Evolutionary conservation across 2,888 invertebrate genomes (phyloP).

Genomic region (Cepaea hortensis): DNA sequence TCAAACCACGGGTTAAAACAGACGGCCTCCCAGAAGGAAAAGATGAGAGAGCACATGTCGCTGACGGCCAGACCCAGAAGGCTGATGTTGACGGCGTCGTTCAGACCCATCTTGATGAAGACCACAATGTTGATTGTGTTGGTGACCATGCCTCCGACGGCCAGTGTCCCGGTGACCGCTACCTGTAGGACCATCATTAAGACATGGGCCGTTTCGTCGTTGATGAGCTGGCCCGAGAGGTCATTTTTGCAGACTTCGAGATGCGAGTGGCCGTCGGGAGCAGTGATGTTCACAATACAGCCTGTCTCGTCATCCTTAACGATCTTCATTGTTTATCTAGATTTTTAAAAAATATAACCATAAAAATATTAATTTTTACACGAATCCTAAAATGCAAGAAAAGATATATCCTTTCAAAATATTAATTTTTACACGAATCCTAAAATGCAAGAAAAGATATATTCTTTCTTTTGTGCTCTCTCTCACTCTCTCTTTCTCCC

Average conservation of each 20-base stretch:
- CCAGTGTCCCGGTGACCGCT: constrained; percentile 21
- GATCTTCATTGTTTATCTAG: neutral
- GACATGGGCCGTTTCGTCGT: constrained; percentile 16
- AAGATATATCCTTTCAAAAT: no score
- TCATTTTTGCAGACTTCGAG: constrained; percentile 7
- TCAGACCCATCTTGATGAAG: constrained; percentile 29
- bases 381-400: no score
- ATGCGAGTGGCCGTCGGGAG: neutral
- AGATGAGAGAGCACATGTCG: constrained; percentile 37
- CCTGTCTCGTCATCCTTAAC: neutral
- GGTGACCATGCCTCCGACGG: constrained; percentile 25
- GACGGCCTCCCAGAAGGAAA: constrained; percentile 23
- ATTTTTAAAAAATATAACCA: no score
- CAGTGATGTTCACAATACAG: neutral
- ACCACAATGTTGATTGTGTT: constrained; percentile 38
- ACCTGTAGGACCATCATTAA: constrained; percentile 23
- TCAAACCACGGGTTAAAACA: constrained; percentile 39
- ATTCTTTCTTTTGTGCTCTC: no score
- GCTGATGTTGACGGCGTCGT: constrained; percentile 38
- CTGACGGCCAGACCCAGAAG: constrained; percentile 21
- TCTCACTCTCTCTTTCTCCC: no score
- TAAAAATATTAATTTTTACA: no score
- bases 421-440: no score
- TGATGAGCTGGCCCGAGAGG: neutral
- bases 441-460: no score